Conservation (phyloP, 2,888 invertebrate genomes). For the Conomelus anceps region DNA sequence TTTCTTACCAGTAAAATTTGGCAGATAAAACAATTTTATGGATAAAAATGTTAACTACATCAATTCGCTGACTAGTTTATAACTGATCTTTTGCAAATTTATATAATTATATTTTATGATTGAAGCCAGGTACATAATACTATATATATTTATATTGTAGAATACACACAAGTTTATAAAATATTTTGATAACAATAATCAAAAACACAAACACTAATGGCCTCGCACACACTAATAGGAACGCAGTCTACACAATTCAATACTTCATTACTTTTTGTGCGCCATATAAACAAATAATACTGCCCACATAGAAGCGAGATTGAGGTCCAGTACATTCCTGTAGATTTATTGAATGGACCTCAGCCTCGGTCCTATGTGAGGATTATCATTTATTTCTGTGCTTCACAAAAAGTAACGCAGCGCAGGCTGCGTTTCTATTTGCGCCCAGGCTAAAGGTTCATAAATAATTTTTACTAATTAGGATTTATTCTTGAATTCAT, state of each 20-base stretch:
- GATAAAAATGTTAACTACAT: not conserved
- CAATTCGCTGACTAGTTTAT: not conserved
- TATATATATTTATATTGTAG: not conserved
- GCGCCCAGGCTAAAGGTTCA: not conserved
- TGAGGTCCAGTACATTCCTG: too few relatives aligned
- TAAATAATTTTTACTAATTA: not conserved
- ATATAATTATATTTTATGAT: not conserved
- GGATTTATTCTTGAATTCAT: not conserved
- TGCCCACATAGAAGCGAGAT: not conserved
- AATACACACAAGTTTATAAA: not conserved
- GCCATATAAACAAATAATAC: not conserved
- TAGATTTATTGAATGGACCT: too few relatives aligned
- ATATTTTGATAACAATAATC: not conserved
- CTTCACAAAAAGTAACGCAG: not conserved
- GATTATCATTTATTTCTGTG: not conserved
- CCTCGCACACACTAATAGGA: not conserved
- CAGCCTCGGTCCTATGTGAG: too few relatives aligned
- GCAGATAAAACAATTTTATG: not conserved
- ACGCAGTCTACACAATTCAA: too few relatives aligned
- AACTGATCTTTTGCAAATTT: not conserved
- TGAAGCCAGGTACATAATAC: not conserved
- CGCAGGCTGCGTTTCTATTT: not conserved
- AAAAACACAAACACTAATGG: not conserved
- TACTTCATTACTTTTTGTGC: too few relatives aligned
- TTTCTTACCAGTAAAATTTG: not conserved